phyloP scores from a whole-genome alignment of 1,140 invertebrate genomes.

The Aculops lycopersici region DNA sequence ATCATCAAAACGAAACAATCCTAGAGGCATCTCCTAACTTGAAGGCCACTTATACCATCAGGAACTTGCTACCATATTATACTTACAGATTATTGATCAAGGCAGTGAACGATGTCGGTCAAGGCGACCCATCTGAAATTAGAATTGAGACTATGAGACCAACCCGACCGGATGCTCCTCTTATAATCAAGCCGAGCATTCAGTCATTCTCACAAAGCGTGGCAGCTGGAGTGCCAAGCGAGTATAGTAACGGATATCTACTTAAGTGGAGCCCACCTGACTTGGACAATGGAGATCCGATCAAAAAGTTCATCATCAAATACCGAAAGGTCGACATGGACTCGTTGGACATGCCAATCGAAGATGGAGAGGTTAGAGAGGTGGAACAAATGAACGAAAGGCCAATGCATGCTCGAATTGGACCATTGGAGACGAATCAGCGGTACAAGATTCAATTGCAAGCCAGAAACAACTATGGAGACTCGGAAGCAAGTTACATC shows the following conservation, averaged over 20 bases:
- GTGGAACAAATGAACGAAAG: not conserved
- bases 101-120: not conserved
- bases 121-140: not conserved
- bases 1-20: not conserved
- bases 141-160: not conserved
- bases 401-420: not conserved
- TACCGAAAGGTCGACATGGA: not conserved
- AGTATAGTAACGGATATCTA: not conserved
- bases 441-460: not conserved
- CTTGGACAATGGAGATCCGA: not conserved
- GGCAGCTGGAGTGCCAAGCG: no score
- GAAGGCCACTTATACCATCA: not conserved
- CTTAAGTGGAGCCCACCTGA: not conserved
- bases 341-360: not conserved
- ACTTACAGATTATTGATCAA: not conserved
- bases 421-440: not conserved
- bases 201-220: no score
- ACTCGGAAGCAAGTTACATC: not conserved
- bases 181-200: not conserved
- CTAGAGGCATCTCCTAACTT: not conserved
- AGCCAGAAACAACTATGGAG: not conserved
- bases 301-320: not conserved
- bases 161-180: not conserved
- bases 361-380: not conserved
- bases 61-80: not conserved